Evolutionary conservation across 2,113 vertebrate genomes (phyloP), one percentile per base, ranked within the genome.

Genomic region (Barnardius zonarius): DNA sequence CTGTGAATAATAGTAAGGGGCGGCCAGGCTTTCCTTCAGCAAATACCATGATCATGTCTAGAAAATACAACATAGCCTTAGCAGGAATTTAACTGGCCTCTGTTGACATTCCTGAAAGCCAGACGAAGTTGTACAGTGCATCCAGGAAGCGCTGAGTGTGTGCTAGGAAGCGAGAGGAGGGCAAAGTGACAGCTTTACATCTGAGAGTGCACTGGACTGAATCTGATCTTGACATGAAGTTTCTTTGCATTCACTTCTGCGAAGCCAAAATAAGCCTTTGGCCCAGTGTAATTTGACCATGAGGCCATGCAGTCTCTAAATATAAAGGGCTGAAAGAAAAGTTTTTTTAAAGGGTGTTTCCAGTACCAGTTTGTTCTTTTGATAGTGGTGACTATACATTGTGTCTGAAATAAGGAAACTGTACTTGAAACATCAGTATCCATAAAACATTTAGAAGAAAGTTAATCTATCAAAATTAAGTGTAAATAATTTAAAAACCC

Each of bases 401-500:
- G 27, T 73, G 90, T 95, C 75, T 78, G 6, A 90, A 86, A 83
- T 61, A 48, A 63, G 78, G 59, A 66, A 59, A n/a, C 70, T 27
- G 23, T 6, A 0, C 49, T 83, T 37, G n/a, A 89, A 94, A 85
- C 74, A 92, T 88, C 83, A 93, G 90, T 82, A 85, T 31, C 44
- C 37, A 59, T 94, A 93, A 93, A 95, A 91, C 92, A 89, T 97
- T 89, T 89, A 92, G 84, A 91, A 91, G 81, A 35, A 86, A 92
- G 92, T 97, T 96, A 94, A 96, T 96, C 78, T 95, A 90, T 96
- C 88, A 94, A 80, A 83, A 82, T 87, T 87, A 75, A 92, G 54
- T 44, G 33, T 86, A 93, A 96, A 88, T 93, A 90, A 84, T 94
- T 92, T 79, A 83, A 93, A 93, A 94, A 73, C 86, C 57, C 57